Base-by-base conservation (phyloP, 2,888 invertebrate genomes). In the Volucella inanis region DNA sequence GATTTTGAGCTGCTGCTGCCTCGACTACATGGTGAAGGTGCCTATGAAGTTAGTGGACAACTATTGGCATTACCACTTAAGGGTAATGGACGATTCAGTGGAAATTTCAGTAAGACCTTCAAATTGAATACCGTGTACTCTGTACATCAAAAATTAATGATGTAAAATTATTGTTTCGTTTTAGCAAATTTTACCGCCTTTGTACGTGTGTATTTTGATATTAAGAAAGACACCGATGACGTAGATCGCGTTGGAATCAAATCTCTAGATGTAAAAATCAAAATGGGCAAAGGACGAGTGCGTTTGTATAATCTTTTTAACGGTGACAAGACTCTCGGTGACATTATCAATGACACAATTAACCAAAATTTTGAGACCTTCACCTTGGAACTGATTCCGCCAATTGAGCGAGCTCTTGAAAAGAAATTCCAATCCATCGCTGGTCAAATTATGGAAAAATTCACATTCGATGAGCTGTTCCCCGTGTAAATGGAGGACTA, bases 231-330 rank as follows among this genome's bases (percentile, higher is more conserved):
- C 61, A 93, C 94, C 65, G 93, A 92, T 0, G 93, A 92, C 0
- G 90, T 93, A 11, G 93, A 94, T 14, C 94, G 95, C 75, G 93
- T 95, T 67, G 93, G 94, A 9, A 94, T 96, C 6, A 93, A 94
- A 70, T 93, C 94, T 9, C 93, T 96, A 55, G 93, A 93, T 57
- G 93, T 96, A 0, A 94, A 94, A 89, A 95, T 96, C 89, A 93
- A 94, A 85, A 94, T 96, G 8, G 95, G 94, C 0, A 93, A 94
- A 65, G 96, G 95, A 0, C 92, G 93, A 11, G 93, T 96, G 87
- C 93, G 94, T 83, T 92, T 97, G 50, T 94, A 95, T n/a, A 94
- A 96, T 91, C 93, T 96, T 4, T 96, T 96, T 89, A 94, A 95
- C 76, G 95, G 95, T 0, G 95, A 96, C 87, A 93, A 93, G 80